These are phyloP conservation scores for Pogoniulus pusillus DNA, from an alignment of 2,797 vertebrate genomes.

Conservation along the genomic window DNA sequence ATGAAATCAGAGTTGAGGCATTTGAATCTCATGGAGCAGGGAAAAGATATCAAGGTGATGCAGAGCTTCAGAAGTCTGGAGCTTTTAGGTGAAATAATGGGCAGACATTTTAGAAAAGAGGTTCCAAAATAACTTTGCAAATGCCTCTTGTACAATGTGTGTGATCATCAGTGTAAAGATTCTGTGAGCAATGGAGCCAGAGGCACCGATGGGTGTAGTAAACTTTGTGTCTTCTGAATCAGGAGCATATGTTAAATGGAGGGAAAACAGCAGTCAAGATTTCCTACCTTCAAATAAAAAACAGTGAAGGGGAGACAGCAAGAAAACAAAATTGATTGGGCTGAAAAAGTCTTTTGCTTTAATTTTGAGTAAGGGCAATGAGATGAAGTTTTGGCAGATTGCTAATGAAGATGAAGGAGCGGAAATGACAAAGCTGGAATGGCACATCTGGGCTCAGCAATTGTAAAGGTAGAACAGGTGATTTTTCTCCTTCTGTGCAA, in stretches of 20 bases:
- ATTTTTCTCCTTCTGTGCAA: not conserved
- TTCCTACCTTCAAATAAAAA: not conserved
- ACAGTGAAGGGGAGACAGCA: not conserved
- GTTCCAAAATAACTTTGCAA: not conserved
- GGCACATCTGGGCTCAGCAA: not conserved
- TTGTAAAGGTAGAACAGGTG: not conserved
- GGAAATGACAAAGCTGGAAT: not conserved
- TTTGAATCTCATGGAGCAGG: not conserved
- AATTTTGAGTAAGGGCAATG: not conserved
- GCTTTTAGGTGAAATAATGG: not conserved
- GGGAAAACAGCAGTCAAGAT: not conserved
- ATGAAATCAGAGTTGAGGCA: not conserved
- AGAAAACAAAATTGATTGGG: not conserved
- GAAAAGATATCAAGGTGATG: not conserved
- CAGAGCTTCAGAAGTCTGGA: not conserved
- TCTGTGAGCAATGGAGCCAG: not conserved
- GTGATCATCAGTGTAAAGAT: not conserved
- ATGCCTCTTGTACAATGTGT: not conserved
- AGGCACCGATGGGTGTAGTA: not conserved
- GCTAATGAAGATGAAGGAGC: not conserved
- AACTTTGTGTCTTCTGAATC: not conserved
- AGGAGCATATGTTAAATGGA: not conserved
- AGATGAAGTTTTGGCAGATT: not conserved
- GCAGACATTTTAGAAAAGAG: not conserved
- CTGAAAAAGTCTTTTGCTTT: not conserved